Percentiles rank a stretch among this genome's conserved stretches.
Evolutionary conservation across 2,113 vertebrate species (phyloP).

Genomic region (Brachyistius frenatus): DNA sequence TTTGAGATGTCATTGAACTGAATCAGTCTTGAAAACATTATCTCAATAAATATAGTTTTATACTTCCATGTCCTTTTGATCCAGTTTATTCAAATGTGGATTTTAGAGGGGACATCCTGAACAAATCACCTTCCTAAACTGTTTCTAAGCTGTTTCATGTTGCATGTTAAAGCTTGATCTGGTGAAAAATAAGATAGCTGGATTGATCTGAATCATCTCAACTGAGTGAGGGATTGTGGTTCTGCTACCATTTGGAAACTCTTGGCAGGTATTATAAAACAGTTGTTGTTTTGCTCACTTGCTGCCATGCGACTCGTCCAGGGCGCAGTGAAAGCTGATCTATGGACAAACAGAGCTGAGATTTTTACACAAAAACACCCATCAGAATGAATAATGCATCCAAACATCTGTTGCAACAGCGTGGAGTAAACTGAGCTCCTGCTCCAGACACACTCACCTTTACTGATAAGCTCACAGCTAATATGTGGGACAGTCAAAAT

Average conservation of each 20-base stretch:
- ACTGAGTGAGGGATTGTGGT: conserved; percentile 13
- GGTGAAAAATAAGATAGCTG: conserved; percentile 38
- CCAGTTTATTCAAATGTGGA: no score
- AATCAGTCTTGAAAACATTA: no score
- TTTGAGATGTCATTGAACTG: no score
- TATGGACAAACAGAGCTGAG: conserved; percentile 52
- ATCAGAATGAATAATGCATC: conserved; percentile 68
- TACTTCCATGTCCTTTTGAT: no score
- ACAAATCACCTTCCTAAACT: no score
- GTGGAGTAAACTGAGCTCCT: conserved; percentile 42
- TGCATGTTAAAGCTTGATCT: conserved; percentile 14
- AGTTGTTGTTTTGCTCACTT: conserved; percentile 63
- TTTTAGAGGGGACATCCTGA: no score
- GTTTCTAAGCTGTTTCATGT: conserved; percentile 9
- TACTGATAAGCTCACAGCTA: conserved; percentile 4
- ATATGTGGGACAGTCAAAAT: not conserved
- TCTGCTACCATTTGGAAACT: conserved; percentile 52
- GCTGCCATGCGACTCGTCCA: conserved; percentile 55
- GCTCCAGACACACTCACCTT: conserved; percentile 35
- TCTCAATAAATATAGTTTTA: no score
- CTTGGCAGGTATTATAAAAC: conserved; percentile 44
- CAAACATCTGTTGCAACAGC: conserved; percentile 72
- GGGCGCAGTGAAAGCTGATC: conserved; percentile 56
- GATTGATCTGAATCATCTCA: conserved; percentile 31
- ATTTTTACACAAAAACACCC: conserved; percentile 62